Conservation (phyloP, 1,140 invertebrate species). For the Caenorhabditis remanei region DNA sequence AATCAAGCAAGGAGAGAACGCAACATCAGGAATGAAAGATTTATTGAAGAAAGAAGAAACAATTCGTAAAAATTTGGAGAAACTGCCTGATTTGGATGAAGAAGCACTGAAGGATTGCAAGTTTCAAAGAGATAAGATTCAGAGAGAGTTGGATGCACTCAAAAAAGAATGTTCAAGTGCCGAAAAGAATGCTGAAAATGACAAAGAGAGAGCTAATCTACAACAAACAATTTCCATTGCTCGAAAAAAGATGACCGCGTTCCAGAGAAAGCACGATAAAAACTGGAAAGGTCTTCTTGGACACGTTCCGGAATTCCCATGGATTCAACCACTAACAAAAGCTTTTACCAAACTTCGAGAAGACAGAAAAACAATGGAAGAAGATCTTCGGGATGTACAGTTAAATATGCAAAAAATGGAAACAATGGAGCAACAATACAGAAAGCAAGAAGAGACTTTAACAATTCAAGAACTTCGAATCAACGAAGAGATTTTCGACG, state of each 20-base stretch:
- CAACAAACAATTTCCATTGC: neutral
- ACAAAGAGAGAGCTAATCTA: neutral
- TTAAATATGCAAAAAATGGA: conserved; percentile 20
- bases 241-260: conserved; percentile 12
- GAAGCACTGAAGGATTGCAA: neutral
- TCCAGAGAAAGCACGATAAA: neutral
- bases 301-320: conserved; percentile 17
- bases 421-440: conserved; percentile 2
- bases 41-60: conserved; percentile 33
- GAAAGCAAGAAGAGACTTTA: neutral
- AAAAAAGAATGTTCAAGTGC: conserved; percentile 8
- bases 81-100: neutral
- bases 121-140: neutral
- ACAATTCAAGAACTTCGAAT: neutral
- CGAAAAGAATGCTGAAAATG: conserved; percentile 28
- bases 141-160: conserved; percentile 12
- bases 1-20: conserved; percentile 32
- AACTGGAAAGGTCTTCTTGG: conserved; percentile 30
- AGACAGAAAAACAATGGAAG: conserved; percentile 16
- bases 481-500: neutral
- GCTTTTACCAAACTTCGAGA: neutral
- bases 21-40: conserved; percentile 17
- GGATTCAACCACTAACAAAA: neutral
- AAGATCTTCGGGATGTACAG: conserved; percentile 17
- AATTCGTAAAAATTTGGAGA: neutral